Conservation (phyloP, 2,888 invertebrate species). For the Andrena flavipes region DNA sequence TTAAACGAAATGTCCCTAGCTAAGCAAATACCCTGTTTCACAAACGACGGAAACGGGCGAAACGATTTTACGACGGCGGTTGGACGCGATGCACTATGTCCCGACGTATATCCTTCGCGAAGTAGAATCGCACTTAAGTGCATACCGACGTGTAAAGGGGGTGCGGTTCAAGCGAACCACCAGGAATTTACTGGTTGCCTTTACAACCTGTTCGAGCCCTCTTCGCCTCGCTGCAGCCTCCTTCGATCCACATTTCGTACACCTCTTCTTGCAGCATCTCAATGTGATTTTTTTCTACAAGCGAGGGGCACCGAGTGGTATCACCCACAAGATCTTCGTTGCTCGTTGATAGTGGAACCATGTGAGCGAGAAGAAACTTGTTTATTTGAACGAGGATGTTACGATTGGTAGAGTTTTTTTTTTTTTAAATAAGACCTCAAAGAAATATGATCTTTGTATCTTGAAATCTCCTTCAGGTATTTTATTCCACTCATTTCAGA, state of each 20-base stretch:
- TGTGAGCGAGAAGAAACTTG: too few species aligned
- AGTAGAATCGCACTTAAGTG: conserved; percentile 64
- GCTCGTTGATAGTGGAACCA: too few species aligned
- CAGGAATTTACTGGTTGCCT: conserved; percentile 64
- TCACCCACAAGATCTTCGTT: too few species aligned
- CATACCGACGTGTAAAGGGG: conserved; percentile 60
- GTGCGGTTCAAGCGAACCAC: conserved; percentile 65
- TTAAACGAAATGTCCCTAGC: conserved; percentile 14
- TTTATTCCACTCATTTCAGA: too few species aligned
- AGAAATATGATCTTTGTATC: too few species aligned
- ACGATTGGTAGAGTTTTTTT: too few species aligned
- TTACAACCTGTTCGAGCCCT: conserved; percentile 39
- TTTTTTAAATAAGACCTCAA: too few species aligned
- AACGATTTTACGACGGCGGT: conserved; percentile 51
- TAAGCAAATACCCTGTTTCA: conserved; percentile 6
- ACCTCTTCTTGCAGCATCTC: background rate
- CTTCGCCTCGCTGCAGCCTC: conserved; percentile 26
- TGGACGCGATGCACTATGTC: conserved; percentile 38
- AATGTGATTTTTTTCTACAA: background rate
- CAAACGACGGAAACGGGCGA: conserved; percentile 16
- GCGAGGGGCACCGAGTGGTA: too few species aligned
- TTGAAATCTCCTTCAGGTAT: too few species aligned
- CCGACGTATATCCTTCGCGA: conserved; percentile 52
- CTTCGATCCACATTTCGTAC: conserved; percentile 24
- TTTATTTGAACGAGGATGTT: too few species aligned